Conservation (phyloP, 1,140 invertebrate species). For the Ericerus pela region DNA sequence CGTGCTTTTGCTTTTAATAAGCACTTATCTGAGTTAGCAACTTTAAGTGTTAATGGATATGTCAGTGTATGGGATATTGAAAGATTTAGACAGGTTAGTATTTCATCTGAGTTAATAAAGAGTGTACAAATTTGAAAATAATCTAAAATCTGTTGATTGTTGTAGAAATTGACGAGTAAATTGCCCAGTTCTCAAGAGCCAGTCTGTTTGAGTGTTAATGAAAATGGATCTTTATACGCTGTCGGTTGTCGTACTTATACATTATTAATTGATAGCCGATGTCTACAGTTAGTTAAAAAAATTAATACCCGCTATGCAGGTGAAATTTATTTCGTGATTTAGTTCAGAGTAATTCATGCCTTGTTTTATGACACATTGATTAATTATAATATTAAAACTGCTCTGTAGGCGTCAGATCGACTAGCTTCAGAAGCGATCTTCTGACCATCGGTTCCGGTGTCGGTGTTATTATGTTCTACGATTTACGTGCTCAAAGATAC, state of each 20-base stretch:
- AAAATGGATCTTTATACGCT: constrained; percentile 67
- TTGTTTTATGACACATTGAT: neutral
- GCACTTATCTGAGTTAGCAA: constrained; percentile 71
- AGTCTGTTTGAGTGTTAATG: constrained; percentile 76
- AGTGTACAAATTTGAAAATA: neutral
- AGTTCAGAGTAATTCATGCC: neutral
- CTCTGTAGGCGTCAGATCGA: constrained; percentile 56
- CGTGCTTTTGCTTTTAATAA: constrained; percentile 77
- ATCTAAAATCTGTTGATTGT: neutral
- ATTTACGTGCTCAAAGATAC: constrained; percentile 78
- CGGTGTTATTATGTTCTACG: constrained; percentile 85
- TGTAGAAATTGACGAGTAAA: constrained; percentile 66
- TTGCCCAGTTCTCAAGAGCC: constrained; percentile 80
- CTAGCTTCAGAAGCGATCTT: constrained; percentile 76
- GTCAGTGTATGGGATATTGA: constrained; percentile 84
- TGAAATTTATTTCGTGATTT: constrained; percentile 33
- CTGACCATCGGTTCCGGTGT: constrained; percentile 85
- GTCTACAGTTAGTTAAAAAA: constrained; percentile 55
- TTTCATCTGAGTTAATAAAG: neutral
- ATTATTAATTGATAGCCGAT: constrained; percentile 71
- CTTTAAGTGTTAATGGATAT: constrained; percentile 77
- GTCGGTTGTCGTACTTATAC: constrained; percentile 88
- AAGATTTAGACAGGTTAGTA: constrained; percentile 51
- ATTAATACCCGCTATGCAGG: constrained; percentile 59
- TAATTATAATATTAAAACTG: constrained; percentile 11